Evolutionary conservation across 2,113 vertebrate species (phyloP).

Genomic region (Oncorhynchus clarkii): DNA sequence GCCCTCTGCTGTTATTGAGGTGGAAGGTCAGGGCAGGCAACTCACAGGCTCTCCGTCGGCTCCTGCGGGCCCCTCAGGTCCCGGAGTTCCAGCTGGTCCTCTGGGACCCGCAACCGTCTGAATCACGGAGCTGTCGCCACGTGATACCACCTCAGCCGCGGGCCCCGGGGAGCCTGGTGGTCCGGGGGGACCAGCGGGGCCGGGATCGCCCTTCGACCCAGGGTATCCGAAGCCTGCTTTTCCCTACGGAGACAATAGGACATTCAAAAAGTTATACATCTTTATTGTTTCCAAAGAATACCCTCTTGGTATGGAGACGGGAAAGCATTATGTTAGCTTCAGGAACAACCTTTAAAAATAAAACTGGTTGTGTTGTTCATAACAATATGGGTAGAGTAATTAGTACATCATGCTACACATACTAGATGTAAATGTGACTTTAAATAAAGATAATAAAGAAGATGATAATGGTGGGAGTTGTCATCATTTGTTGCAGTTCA

Average conservation of each 20-base stretch:
- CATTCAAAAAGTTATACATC: too few species aligned
- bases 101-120: conserved; percentile 66
- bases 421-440: too few species aligned
- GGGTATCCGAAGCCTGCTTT: conserved; percentile 74
- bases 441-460: too few species aligned
- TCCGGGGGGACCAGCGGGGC: conserved; percentile 67
- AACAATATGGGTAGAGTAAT: too few species aligned
- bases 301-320: too few species aligned
- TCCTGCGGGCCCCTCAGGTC: conserved; percentile 72
- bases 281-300: too few species aligned
- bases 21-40: background rate
- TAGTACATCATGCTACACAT: too few species aligned
- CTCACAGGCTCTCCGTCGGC: conserved; percentile 72
- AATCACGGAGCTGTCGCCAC: conserved; percentile 37
- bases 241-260: conserved; percentile 63
- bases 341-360: too few species aligned
- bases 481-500: too few species aligned
- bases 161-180: conserved; percentile 70
- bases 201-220: conserved; percentile 82
- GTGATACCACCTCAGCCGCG: conserved; percentile 44
- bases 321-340: too few species aligned
- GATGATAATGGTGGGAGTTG: too few species aligned
- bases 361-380: too few species aligned
- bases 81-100: conserved; percentile 68
- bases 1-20: background rate